Evolutionary conservation across 2,888 invertebrate species (phyloP).

Genomic region (Tinea semifulvella): DNA sequence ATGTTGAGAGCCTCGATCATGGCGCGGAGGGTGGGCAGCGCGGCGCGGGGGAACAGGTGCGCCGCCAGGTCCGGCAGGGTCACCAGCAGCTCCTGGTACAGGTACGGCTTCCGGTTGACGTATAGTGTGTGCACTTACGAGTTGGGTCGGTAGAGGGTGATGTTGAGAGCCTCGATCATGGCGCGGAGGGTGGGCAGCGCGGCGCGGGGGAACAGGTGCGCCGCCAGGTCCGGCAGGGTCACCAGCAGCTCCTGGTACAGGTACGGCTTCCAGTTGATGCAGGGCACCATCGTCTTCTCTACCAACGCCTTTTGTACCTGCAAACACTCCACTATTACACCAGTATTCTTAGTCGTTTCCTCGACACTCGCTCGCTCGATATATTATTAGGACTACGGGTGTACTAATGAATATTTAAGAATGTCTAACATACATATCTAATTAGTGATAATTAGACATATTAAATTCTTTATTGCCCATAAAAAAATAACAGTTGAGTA

Average conservation of each 20-base stretch:
- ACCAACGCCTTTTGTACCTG: conserved; percentile 82
- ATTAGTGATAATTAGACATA: too few species aligned
- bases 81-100: conserved; percentile 83
- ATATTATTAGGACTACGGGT: too few species aligned
- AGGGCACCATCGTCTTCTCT: conserved; percentile 82
- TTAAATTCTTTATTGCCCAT: too few species aligned
- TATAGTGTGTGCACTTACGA: conserved; percentile 65
- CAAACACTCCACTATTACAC: too few species aligned
- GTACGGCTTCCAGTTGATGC: conserved; percentile 88
- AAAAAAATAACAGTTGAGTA: too few species aligned
- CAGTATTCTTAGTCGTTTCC: too few species aligned
- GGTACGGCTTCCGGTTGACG: conserved; percentile 86
- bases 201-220: conserved; percentile 82
- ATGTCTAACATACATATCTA: too few species aligned
- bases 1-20: conserved; percentile 83
- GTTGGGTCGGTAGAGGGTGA: conserved; percentile 85
- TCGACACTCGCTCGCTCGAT: too few species aligned
- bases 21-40: conserved; percentile 78
- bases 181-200: conserved; percentile 79
- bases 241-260: conserved; percentile 83
- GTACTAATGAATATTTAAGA: too few species aligned
- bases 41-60: conserved; percentile 77
- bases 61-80: conserved; percentile 83
- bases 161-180: conserved; percentile 80
- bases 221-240: conserved; percentile 82